Percentiles rank a stretch among this genome's conserved stretches.
Conservation (phyloP, 2,888 invertebrate species). For the Luffia ferchaultella region DNA sequence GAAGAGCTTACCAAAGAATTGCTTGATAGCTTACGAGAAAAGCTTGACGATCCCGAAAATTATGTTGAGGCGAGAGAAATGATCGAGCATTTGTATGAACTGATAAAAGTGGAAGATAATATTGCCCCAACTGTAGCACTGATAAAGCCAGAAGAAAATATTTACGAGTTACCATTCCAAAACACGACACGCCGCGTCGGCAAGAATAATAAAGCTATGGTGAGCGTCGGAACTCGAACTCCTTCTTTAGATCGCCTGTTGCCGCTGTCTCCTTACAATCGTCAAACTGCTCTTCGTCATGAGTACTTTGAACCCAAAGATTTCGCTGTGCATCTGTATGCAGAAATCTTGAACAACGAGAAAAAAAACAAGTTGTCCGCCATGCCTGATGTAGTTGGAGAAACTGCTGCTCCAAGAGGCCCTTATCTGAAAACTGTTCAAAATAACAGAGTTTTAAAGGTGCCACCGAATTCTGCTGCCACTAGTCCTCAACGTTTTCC, state of each 20-base stretch:
- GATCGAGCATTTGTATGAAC: conserved; percentile 79
- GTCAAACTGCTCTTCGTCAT: conserved; percentile 45
- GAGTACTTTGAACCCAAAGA: conserved; percentile 64
- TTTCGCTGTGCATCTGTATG: conserved; percentile 67
- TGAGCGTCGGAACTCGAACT: conserved; percentile 64
- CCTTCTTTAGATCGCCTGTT: conserved; percentile 67
- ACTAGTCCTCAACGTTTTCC: conserved; percentile 20
- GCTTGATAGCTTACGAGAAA: conserved; percentile 71
- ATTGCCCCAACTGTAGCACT: conserved; percentile 33
- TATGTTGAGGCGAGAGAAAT: conserved; percentile 79
- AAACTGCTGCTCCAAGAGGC: conserved; percentile 53
- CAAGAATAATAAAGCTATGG: conserved; percentile 47
- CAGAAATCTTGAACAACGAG: conserved; percentile 64
- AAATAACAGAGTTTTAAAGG: conserved; percentile 27
- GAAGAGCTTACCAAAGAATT: conserved; percentile 79
- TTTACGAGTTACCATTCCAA: conserved; percentile 69
- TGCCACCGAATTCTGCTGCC: conserved; percentile 11
- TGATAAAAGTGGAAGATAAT: conserved; percentile 75
- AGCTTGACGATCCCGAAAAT: conserved; percentile 75
- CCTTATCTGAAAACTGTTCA: conserved; percentile 70
- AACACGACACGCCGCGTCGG: conserved; percentile 44
- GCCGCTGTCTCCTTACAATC: conserved; percentile 53
- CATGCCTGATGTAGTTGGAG: conserved; percentile 53
- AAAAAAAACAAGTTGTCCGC: conserved; percentile 31
- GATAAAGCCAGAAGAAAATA: conserved; percentile 52